These are phyloP conservation scores for Synergus itoensis DNA, from an alignment of 2,888 invertebrate species.

Conservation along the genomic window DNA sequence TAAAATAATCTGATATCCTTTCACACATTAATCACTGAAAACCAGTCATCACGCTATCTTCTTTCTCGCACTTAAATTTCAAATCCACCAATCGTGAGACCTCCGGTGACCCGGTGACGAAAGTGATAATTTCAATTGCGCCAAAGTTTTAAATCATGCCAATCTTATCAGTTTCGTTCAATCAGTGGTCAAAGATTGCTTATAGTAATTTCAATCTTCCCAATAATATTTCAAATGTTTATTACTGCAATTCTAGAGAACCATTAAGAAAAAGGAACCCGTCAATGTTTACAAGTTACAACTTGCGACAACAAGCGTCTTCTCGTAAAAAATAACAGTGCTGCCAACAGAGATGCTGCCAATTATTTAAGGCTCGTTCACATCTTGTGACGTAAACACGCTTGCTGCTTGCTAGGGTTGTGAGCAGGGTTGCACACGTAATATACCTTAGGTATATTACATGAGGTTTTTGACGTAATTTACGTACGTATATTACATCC, in stretches of 20 bases:
- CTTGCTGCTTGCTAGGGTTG: too few relatives aligned
- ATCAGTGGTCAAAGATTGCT: background rate
- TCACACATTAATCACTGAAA: background rate
- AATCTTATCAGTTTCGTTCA: background rate
- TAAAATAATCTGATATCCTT: background rate
- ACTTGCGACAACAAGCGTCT: background rate
- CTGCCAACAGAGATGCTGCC: too few relatives aligned
- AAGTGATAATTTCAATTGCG: background rate
- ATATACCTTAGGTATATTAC: too few relatives aligned
- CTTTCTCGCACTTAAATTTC: background rate
- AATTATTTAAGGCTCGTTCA: too few relatives aligned
- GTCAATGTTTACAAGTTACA: too few relatives aligned
- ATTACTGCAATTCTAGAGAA: background rate
- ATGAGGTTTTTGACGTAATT: too few relatives aligned
- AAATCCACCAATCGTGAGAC: background rate
- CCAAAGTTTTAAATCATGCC: background rate
- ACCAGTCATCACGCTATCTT: background rate
- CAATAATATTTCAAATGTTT: background rate
- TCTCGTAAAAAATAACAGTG: background rate
- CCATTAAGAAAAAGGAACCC: background rate
- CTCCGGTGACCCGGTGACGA: background rate
- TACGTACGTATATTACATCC: too few relatives aligned
- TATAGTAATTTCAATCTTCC: background rate
- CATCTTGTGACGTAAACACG: too few relatives aligned
- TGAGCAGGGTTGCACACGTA: too few relatives aligned